Base-by-base conservation (phyloP, 2,113 vertebrate genomes). In the Coreoperca whiteheadi region DNA sequence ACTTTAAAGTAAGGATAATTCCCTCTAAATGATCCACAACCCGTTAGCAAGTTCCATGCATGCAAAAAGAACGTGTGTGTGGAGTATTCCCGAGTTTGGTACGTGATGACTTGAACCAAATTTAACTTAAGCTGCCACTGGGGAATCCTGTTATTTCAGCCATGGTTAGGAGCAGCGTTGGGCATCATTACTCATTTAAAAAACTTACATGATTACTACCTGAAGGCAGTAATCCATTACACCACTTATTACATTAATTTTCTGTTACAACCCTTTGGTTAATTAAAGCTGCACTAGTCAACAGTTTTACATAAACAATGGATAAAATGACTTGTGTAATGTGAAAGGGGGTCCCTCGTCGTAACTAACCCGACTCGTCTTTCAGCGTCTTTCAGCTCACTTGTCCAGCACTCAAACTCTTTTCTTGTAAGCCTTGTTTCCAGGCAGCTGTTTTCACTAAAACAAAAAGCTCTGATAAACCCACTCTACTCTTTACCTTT, bases 71-170 rank as follows among this genome's bases (percentile, higher is more conserved):
- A 41, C 69, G 28, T 48, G 53, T 25, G 37, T 50, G 11, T 53
- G 21, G 37, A 34, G 25, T 39, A n/a, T 63, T 68, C 28, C 1
- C 3, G n/a, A n/a, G 25, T 61, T 70, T 65, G 25, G 3, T 21
- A 11, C 34, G 16, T 65, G 14, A 37, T 46, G 41, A 53, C 15
- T 53, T 81, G 50, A 65, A 30, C 75, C 37, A 71, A 23, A 71
- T 82, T 79, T 41, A 72, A 50, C 37, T 43, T 21, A 41, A 57
- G 54, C 61, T 54, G 39, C 59, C 53, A 46, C 18, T 53, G 10
- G 16, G 3, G 71, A 85, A 80, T 76, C 48, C n/a, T 53, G 15
- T 84, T 61, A 76, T 80, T 57, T 65, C 15, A 57, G 21, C 23
- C 20, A 4, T 18, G 4, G 28, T 48, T 53, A 18, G 25, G 30